Evolutionary conservation across 2,113 vertebrate species (phyloP).

Genomic region (Oryzias melastigma): DNA sequence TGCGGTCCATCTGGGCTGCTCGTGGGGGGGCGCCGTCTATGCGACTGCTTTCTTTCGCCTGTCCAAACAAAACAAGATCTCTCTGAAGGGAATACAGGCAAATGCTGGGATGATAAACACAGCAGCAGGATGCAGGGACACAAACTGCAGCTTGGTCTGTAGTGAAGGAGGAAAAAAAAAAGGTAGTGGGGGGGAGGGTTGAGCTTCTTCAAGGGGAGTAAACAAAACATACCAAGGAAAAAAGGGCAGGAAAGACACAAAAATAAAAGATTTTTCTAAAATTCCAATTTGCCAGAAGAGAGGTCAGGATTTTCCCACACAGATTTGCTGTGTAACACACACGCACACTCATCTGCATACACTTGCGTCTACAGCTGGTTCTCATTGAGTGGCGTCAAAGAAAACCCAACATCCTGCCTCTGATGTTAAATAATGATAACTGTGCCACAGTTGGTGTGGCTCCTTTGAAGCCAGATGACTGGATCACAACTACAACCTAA

Average conservation of each 20-base stretch:
- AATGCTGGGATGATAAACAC: constrained; percentile 60
- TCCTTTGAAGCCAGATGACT: constrained; percentile 8
- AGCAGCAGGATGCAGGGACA: constrained; percentile 45
- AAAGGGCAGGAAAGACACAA: constrained; percentile 17
- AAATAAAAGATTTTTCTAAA: constrained; percentile 36
- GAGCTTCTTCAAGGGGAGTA: constrained; percentile 61
- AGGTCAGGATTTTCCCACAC: constrained; percentile 81
- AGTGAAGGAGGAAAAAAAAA: constrained; percentile 16
- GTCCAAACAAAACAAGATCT: constrained; percentile 72
- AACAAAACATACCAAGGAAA: constrained; percentile 72
- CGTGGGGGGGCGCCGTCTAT: constrained; percentile 49
- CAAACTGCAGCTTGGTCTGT: constrained; percentile 44
- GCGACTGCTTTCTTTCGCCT: constrained; percentile 63
- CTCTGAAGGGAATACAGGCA: constrained; percentile 50
- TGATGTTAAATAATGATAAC: constrained; percentile 65
- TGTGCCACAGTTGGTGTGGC: constrained; percentile 33
- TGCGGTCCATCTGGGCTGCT: constrained; percentile 61
- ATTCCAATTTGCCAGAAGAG: constrained; percentile 57
- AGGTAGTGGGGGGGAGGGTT: background rate
- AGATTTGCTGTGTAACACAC: constrained; percentile 35
- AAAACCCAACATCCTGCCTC: constrained; percentile 72
- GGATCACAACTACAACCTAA: background rate
- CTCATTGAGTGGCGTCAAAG: constrained; percentile 53
- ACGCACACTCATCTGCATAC: constrained; percentile 38
- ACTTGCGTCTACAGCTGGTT: constrained; percentile 79